Evolutionary conservation across 2,797 vertebrate species (phyloP).

Genomic region (Triplophysa yarkandensis): DNA sequence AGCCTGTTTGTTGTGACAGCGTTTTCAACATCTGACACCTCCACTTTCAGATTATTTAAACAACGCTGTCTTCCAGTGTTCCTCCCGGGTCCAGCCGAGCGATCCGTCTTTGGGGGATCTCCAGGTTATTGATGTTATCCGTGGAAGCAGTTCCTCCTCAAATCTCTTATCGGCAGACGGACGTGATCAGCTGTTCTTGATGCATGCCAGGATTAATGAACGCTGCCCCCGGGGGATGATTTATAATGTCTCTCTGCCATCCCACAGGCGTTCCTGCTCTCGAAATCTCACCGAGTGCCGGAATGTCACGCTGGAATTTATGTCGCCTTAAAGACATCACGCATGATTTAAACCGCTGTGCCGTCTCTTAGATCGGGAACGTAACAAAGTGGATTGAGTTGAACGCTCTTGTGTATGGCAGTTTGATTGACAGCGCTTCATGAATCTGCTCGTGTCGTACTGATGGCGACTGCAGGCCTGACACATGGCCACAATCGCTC

Average conservation of each 20-base stretch:
- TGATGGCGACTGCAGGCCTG: constrained; percentile 23
- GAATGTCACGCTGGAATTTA: constrained; percentile 71
- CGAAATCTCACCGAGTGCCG: constrained; percentile 65
- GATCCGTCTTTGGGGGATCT: constrained; percentile 52
- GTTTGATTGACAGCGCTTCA: constrained; percentile 43
- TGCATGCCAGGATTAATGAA: constrained; percentile 69
- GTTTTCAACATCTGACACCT: constrained; percentile 63
- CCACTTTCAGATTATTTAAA: constrained; percentile 67
- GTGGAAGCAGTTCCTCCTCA: constrained; percentile 59
- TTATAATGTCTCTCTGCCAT: constrained; percentile 64
- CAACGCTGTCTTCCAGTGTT: constrained; percentile 61
- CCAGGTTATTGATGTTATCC: constrained; percentile 64
- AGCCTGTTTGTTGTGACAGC: constrained; percentile 64
- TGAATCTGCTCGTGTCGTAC: constrained; percentile 8
- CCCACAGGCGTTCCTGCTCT: constrained; percentile 61
- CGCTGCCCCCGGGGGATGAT: constrained; percentile 62
- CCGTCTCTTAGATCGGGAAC: constrained; percentile 40
- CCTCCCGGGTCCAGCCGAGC: constrained; percentile 62
- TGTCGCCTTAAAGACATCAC: constrained; percentile 68
- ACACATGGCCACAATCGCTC: constrained; percentile 8
- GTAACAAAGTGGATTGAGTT: constrained; percentile 37
- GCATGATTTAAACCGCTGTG: constrained; percentile 70
- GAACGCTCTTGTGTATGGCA: constrained; percentile 7
- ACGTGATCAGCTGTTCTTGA: constrained; percentile 63
- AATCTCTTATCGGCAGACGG: constrained; percentile 49